Evolutionary conservation across 2,113 vertebrate species (phyloP), one percentile per base, ranked within the genome.

Genomic region (Chinchilla lanigera): DNA sequence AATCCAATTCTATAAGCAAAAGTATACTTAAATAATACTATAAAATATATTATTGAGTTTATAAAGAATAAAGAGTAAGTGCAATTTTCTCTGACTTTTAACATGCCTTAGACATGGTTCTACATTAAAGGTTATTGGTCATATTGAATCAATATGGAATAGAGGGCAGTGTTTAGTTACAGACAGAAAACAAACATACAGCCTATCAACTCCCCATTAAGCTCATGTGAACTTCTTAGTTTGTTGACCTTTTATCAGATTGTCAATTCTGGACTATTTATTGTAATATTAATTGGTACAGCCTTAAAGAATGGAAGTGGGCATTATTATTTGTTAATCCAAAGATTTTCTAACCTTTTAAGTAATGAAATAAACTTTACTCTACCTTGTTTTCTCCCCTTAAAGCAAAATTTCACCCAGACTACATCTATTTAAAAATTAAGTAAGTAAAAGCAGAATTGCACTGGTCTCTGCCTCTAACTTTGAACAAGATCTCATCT

Each of bases 111-210:
- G 30, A n/a, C 38, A 94, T 65, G 41, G 1, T 75, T 92, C 44
- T 90, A 58, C 33, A 83, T 24, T 90, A 81, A 94, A 88, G 9
- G 8, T 63, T 96, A 96, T 95, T 96, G 95, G 95, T 96, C 67
- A 71, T 63, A 65, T n/a, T 41, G 14, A 90, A 41, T 94, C 90
- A 95, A 78, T 96, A 94, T 65, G 3, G 13, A 22, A 50, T 28
- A 83, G 38, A 91, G 5, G 30, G n/a, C 9, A 82, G 69, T 93
- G 28, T 86, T 95, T 92, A 54, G 28, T 89, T 94, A 86, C 75
- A 93, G 33, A 77, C 69, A 91, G 41, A 44, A 93, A 97, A 89
- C 35, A 91, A 88, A 83, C 26, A 85, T 90, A 81, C 93, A 96
- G 86, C 28, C 38, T 54, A 94, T 86, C 65, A 81, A n/a, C n/a